A percentile compares a stretch with the other conserved stretches of the same genome.
phyloP scores from a whole-genome alignment of 2,888 invertebrate species.

The Julus scandinavius region DNA sequence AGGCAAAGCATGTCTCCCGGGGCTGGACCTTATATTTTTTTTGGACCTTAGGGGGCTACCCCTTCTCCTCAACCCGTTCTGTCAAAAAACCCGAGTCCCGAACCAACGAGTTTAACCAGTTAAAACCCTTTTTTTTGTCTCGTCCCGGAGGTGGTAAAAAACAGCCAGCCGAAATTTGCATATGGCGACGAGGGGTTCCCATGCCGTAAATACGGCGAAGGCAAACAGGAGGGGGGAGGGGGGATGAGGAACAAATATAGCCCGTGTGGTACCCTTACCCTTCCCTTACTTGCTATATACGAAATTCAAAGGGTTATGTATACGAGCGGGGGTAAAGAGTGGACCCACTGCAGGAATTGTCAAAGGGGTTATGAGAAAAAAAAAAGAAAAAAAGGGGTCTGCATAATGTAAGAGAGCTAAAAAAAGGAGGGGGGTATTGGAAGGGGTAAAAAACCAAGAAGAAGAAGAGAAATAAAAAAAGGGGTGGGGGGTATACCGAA shows the following conservation, averaged over 20 bases:
- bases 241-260: neutral
- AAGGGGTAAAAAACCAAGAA: neutral
- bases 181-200: constrained; percentile 1
- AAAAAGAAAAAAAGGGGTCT: neutral
- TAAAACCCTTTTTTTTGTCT: neutral
- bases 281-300: neutral
- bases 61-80: neutral
- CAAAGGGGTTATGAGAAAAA: neutral
- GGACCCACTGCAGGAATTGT: neutral
- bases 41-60: neutral
- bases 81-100: neutral
- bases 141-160: neutral
- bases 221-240: neutral
- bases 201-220: neutral
- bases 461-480: neutral
- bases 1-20: neutral
- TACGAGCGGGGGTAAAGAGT: neutral
- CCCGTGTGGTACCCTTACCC: neutral
- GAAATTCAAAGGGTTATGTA: neutral
- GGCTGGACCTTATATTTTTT: neutral
- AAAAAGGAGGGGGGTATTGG: neutral
- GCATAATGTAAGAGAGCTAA: neutral
- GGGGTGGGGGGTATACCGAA: neutral
- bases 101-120: neutral
- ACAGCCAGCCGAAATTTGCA: neutral